A percentile compares a stretch with the other conserved stretches of the same genome.
Evolutionary conservation across 2,113 vertebrate genomes (phyloP).

Genomic region (Theropithecus gelada): DNA sequence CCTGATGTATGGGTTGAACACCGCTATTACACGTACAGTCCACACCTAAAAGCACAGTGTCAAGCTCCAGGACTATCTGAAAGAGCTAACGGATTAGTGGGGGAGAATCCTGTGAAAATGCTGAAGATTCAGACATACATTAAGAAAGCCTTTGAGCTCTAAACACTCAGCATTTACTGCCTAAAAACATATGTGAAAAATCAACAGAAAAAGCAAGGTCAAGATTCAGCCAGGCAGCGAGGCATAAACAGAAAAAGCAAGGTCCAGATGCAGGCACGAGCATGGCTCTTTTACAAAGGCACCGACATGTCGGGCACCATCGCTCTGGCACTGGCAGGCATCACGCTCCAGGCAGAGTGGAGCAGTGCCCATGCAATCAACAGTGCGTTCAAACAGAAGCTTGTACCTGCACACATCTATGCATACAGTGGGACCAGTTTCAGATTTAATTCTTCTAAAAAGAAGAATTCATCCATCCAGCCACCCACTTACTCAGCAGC

Average conservation of each 20-base stretch:
- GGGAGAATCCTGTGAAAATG: background rate
- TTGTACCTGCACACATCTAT: background rate
- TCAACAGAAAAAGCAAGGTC: background rate
- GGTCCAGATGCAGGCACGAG: no score
- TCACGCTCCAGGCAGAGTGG: accelerated
- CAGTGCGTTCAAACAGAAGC: background rate
- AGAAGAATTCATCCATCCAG: accelerated
- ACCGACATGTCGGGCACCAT: background rate
- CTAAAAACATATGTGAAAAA: background rate
- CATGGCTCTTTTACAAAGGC: background rate
- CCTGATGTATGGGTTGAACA: background rate
- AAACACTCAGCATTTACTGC: background rate
- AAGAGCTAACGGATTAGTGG: background rate
- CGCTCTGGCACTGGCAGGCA: background rate
- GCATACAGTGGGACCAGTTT: accelerated
- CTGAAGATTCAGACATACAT: background rate
- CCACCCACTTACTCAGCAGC: background rate
- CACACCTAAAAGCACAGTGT: background rate
- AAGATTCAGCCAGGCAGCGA: background rate
- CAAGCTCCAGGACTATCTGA: background rate
- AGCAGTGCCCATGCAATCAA: accelerated
- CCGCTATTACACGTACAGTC: background rate
- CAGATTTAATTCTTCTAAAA: background rate
- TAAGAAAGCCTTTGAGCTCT: background rate
- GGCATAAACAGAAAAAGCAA: background rate